Conservation (phyloP, 2,888 invertebrate genomes). For the Heliconius erato region DNA sequence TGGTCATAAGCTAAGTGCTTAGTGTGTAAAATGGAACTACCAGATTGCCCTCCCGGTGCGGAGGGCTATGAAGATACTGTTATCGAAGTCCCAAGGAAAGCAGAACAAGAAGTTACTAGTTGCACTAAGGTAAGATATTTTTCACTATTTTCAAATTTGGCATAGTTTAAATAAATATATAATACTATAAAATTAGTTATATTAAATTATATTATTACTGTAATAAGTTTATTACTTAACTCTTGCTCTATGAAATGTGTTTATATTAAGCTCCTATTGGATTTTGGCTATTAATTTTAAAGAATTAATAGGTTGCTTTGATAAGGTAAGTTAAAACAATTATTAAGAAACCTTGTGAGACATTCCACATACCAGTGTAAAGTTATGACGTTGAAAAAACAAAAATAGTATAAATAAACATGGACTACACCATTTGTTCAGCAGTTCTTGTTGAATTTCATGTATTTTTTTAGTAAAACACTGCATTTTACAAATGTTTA, state of each 20-base stretch:
- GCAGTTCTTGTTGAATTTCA: slow-evolving; percentile 3
- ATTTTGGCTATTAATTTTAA: slow-evolving; percentile 10
- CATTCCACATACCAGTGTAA: neutral
- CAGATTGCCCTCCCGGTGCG: slow-evolving; percentile 81
- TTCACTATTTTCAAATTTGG: slow-evolving; percentile 40
- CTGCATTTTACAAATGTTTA: neutral
- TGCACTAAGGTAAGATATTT: slow-evolving; percentile 80
- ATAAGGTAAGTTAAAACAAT: slow-evolving; percentile 7
- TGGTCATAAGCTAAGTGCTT: slow-evolving; percentile 81
- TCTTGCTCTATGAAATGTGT: neutral
- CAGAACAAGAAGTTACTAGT: slow-evolving; percentile 51
- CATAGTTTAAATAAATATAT: neutral
- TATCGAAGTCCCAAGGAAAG: slow-evolving; percentile 73
- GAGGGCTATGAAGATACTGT: slow-evolving; percentile 82
- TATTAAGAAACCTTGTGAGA: neutral
- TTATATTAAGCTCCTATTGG: neutral
- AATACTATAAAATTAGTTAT: slow-evolving; percentile 5
- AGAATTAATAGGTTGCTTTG: neutral
- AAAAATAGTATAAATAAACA: neutral
- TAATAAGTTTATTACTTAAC: slow-evolving; percentile 15
- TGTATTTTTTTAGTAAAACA: neutral
- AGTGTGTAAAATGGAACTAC: slow-evolving; percentile 82
- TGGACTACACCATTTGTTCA: neutral
- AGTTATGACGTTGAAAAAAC: neutral
- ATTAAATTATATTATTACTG: slow-evolving; percentile 12